These are phyloP conservation scores for Cydia fagiglandana DNA, from an alignment of 1,140 invertebrate genomes.

Conservation along the genomic window DNA sequence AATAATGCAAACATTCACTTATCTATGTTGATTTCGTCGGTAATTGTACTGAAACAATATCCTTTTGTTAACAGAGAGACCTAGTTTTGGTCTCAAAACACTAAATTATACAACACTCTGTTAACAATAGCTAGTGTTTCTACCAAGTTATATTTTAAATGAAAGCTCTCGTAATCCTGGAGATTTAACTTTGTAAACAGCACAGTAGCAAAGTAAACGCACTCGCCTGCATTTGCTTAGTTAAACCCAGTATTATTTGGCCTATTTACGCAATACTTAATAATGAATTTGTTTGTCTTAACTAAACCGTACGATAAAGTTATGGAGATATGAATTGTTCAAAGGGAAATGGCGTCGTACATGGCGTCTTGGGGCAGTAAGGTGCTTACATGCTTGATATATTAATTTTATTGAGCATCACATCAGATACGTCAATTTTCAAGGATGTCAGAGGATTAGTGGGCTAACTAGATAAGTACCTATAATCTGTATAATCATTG, in stretches of 20 bases:
- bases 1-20: slow-evolving; percentile 67
- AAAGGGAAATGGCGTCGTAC: background rate
- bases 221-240: slow-evolving; percentile 25
- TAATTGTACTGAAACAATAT: slow-evolving; percentile 70
- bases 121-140: slow-evolving; percentile 55
- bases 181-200: slow-evolving; percentile 30
- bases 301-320: slow-evolving; percentile 5
- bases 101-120: slow-evolving; percentile 62
- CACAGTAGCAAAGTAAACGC: slow-evolving; percentile 26
- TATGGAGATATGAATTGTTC: slow-evolving; percentile 7
- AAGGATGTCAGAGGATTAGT: no score
- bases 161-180: slow-evolving; percentile 24
- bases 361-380: background rate
- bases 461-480: no score
- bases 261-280: slow-evolving; percentile 18
- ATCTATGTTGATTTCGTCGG: slow-evolving; percentile 69
- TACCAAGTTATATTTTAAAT: slow-evolving; percentile 30
- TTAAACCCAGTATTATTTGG: slow-evolving; percentile 24
- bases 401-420: background rate
- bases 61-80: slow-evolving; percentile 68
- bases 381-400: background rate
- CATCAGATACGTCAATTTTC: no score
- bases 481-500: no score
- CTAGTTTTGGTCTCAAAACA: slow-evolving; percentile 67
- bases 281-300: slow-evolving; percentile 27